Evolutionary conservation across 2,113 vertebrate species (phyloP).

Genomic region (Sylvia atricapilla): DNA sequence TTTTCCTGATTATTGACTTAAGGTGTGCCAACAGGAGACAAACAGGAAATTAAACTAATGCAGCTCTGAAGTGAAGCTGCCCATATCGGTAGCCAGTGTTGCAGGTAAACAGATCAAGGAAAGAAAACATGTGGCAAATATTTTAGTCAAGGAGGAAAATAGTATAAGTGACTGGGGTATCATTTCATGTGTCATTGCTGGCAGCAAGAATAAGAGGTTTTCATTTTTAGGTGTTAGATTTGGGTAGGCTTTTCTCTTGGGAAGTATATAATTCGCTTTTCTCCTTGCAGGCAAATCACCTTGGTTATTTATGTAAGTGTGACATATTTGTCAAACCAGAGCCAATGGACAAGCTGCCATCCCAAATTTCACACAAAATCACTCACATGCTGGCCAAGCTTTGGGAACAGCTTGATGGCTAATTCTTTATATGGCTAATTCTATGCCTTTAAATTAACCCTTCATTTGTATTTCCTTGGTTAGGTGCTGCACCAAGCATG

Average conservation of each 20-base stretch:
- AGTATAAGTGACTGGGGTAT: not conserved
- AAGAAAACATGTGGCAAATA: not conserved
- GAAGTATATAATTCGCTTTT: not conserved
- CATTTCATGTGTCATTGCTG: not conserved
- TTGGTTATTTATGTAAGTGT: not conserved
- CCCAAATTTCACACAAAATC: not conserved
- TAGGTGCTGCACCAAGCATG: slow-evolving; percentile 72
- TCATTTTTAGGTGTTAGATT: not conserved
- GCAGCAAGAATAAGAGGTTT: not conserved
- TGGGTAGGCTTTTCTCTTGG: not conserved
- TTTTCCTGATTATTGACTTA: not conserved
- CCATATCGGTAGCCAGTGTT: accelerated
- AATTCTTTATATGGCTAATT: not conserved
- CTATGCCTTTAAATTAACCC: not conserved
- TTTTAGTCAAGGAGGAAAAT: not conserved
- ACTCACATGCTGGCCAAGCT: not conserved
- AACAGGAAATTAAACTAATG: not conserved
- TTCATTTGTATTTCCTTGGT: slow-evolving; percentile 18
- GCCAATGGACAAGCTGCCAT: not conserved
- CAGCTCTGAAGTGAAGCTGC: not conserved
- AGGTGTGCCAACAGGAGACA: not conserved
- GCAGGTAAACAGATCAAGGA: not conserved
- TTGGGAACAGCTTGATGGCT: not conserved
- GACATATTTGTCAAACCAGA: not conserved
- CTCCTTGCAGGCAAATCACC: not conserved